Percentiles rank a stretch among this genome's conserved stretches.
These are phyloP conservation scores for Empidonax alnorum DNA, from an alignment of 2,113 vertebrate genomes.

Conservation along the genomic window DNA sequence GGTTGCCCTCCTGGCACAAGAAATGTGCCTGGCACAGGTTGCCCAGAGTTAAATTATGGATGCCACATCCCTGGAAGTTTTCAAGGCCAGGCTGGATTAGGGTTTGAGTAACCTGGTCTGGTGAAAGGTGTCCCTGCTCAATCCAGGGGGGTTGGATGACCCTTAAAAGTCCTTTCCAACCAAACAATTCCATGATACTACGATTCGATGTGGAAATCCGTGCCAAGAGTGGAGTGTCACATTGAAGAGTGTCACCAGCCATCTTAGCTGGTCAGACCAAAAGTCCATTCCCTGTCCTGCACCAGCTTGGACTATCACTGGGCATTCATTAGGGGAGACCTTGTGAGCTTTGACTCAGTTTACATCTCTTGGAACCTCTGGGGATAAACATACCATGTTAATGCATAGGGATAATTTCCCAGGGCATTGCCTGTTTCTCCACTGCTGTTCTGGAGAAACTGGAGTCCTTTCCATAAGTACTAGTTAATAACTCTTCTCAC, in stretches of 20 bases:
- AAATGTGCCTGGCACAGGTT: neutral
- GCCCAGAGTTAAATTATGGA: neutral
- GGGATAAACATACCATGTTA: accelerated
- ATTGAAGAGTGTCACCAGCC: neutral
- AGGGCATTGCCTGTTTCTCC: neutral
- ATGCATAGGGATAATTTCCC: neutral
- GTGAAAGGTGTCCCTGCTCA: neutral
- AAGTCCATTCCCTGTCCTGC: neutral
- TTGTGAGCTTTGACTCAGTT: neutral
- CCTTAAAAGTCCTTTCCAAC: neutral
- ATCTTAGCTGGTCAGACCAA: neutral
- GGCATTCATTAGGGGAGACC: neutral
- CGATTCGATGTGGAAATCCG: neutral
- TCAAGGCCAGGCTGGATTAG: neutral
- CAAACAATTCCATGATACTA: neutral
- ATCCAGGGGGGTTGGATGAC: neutral
- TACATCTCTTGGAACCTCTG: neutral
- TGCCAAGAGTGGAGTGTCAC: neutral
- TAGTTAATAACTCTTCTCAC: neutral
- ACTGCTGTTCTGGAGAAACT: neutral
- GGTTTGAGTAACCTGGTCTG: neutral
- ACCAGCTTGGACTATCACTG: neutral
- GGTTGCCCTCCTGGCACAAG: neutral
- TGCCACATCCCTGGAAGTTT: neutral
- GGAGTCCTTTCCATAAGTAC: neutral